Evolutionary conservation across 2,888 invertebrate species (phyloP).

Genomic region (Nomada flava): DNA sequence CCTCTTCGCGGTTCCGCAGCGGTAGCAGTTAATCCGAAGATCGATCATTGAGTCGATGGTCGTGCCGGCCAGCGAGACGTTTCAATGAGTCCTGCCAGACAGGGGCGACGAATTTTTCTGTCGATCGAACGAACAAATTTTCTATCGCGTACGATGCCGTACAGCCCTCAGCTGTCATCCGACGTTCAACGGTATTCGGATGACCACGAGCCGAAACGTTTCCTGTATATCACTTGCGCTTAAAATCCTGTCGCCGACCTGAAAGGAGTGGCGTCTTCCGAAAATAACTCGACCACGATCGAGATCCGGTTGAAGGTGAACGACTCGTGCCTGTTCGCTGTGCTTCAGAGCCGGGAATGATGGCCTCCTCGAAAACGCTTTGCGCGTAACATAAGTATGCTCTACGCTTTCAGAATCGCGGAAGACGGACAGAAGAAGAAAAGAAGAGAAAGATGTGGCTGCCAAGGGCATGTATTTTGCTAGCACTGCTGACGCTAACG

Average conservation of each 20-base stretch:
- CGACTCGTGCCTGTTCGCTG: conserved; percentile 25
- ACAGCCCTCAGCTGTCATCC: neutral
- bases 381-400: neutral
- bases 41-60: neutral
- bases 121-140: neutral
- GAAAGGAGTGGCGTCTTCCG: conserved; percentile 57
- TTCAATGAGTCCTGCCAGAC: too few relatives aligned
- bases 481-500: conserved; percentile 71
- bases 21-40: neutral
- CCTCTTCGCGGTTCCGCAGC: neutral
- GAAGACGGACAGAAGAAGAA: neutral
- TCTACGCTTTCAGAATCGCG: neutral
- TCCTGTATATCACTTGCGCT: conserved; percentile 75
- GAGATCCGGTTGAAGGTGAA: conserved; percentile 64
- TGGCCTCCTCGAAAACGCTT: neutral
- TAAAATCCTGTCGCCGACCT: conserved; percentile 66
- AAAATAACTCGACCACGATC: conserved; percentile 71
- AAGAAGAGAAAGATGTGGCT: conserved; percentile 73
- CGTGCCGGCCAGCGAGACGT: neutral
- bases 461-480: conserved; percentile 70
- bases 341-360: neutral
- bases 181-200: conserved; percentile 77
- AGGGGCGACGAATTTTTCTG: neutral
- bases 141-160: neutral
- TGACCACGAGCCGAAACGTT: conserved; percentile 80